Evolutionary conservation across 2,888 invertebrate species (phyloP).

Genomic region (Patella caerulea): DNA sequence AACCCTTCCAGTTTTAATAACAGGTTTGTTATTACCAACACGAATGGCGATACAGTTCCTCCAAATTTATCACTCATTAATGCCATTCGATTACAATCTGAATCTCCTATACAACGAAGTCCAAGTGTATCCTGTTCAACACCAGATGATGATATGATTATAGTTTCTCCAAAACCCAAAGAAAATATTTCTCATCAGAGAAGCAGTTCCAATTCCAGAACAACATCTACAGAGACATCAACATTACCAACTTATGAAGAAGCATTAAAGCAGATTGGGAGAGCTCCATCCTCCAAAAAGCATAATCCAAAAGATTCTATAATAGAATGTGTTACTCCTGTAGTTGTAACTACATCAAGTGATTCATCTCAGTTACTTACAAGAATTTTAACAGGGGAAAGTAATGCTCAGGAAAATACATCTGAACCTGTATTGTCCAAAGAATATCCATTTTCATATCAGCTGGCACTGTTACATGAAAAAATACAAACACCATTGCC

Average conservation of each 20-base stretch:
- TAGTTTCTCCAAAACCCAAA: constrained; percentile 1
- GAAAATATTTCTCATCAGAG: constrained; percentile 3
- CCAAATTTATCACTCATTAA: constrained; percentile 2
- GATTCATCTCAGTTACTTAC: neutral
- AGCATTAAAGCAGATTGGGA: constrained; percentile 37
- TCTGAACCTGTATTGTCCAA: constrained; percentile 17
- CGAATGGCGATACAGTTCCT: neutral
- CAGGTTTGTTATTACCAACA: neutral
- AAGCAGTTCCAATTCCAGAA: neutral
- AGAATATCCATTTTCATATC: constrained; percentile 46
- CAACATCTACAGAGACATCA: constrained; percentile 21
- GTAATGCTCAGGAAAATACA: neutral
- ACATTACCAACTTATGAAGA: constrained; percentile 45
- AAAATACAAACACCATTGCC: constrained; percentile 19
- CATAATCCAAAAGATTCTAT: neutral
- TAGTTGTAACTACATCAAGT: constrained; percentile 22
- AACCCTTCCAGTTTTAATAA: neutral
- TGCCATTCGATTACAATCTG: neutral
- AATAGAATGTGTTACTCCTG: constrained; percentile 15
- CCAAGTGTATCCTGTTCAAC: neutral
- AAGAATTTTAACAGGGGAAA: constrained; percentile 8
- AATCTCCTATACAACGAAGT: constrained; percentile 8
- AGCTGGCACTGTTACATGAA: constrained; percentile 36
- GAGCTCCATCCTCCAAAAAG: constrained; percentile 4
- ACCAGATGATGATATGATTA: constrained; percentile 2